Evolutionary conservation across 2,888 invertebrate species (phyloP).

Genomic region (Amphiduros pacificus): DNA sequence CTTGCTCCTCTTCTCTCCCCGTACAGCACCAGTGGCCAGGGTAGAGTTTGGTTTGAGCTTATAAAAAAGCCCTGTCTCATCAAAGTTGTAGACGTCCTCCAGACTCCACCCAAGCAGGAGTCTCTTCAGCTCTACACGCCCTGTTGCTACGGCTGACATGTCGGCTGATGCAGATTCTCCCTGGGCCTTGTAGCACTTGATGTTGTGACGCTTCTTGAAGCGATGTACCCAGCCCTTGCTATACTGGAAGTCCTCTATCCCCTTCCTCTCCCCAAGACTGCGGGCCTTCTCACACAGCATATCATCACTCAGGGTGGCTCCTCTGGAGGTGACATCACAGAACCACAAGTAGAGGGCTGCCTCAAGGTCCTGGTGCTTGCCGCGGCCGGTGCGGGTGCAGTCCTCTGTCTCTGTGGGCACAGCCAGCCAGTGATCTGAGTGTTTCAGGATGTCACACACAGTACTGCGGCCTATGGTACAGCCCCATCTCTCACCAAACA

Average conservation of each 20-base stretch:
- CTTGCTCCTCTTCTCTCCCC: constrained; percentile 20
- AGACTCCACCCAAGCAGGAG: constrained; percentile 18
- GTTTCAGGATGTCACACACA: not conserved
- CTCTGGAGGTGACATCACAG: not conserved
- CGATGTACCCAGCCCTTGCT: not conserved
- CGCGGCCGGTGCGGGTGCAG: too few relatives aligned
- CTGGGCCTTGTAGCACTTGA: not conserved
- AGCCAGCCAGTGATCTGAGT: not conserved
- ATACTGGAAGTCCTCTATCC: not conserved
- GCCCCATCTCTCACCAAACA: not conserved
- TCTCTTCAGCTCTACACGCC: not conserved
- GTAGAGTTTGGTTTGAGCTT: constrained; percentile 22
- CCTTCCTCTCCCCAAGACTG: not conserved
- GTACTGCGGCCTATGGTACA: not conserved
- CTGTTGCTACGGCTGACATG: not conserved
- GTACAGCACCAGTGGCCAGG: constrained; percentile 11
- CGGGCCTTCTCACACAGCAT: constrained; percentile 7
- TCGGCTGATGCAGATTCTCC: not conserved
- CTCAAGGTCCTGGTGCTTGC: constrained; percentile 1
- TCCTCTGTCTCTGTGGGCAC: too few relatives aligned
- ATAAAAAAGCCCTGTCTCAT: constrained; percentile 27
- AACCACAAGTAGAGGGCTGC: constrained; percentile 1
- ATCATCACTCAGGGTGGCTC: not conserved
- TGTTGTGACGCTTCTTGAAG: constrained; percentile 1
- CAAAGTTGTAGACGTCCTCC: constrained; percentile 29